Evolutionary conservation across 2,888 invertebrate species (phyloP), one percentile per base, ranked within the genome.

Genomic region (Tetranychus truncatus): DNA sequence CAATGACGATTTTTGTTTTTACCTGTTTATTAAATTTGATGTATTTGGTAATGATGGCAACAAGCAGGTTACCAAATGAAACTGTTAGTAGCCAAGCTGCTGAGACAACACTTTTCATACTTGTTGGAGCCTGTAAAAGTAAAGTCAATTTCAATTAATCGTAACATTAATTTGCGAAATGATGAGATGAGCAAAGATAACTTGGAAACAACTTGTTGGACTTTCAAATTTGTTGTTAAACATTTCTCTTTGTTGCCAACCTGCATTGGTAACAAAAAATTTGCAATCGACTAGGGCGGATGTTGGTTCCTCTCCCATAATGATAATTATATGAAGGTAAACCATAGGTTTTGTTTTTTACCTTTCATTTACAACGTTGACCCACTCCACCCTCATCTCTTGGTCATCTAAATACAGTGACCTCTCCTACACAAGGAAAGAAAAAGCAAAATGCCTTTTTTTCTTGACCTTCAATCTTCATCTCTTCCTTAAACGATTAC

Each of bases 21-120:
- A 76, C 76, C 75, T 76, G 76, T 55, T 34, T 21, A 2, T 72
- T 21, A 21, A 76, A 76, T 18, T 75, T 73, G 18, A 74, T 74
- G 6, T 66, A 55, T 1, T 71, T 20, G 6, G 76, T 91, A 45
- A 97, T 88, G 74, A 94, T 86, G 55, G 95, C 89, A 1, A 96
- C 95, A 75, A 99, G 88, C 55, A 96, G 84, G 83, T 96, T 96
- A 69, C 97, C 97, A 80, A 95, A 87, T 0, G 95, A 93, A 0
- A 91, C 91, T 0, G 95, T 94, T 74, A 97, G 84, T 18, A 95
- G 85, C 92, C 95, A 97, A 18, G 89, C 88, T 0, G 96, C 93
- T 82, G 91, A 91, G 73, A 97, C 83, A 0, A 99, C 89, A 0
- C 95, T 92, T 83, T 96, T 97, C 95, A 99, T 95, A 78, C 88